Base-by-base conservation (phyloP, 1,140 invertebrate genomes). In the Panulirus ornatus region DNA sequence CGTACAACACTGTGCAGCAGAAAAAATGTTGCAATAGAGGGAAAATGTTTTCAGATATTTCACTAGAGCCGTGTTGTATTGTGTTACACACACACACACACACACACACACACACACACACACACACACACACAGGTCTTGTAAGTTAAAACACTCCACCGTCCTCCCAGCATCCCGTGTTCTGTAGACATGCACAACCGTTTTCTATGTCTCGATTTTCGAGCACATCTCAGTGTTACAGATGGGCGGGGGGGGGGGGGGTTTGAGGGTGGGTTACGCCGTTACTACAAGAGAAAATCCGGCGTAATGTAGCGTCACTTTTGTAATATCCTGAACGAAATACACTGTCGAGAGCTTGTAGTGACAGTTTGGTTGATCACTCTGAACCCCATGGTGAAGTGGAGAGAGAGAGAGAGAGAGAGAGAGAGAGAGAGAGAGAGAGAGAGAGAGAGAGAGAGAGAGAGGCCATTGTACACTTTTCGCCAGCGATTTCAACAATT, bases 21-120 rank as follows among this genome's bases (percentile, higher is more conserved):
- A 6, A 34, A 27, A 34, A 3, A 34, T 22, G 63, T 66, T 5
- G 3, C 3, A 3, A 34, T 22, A 47, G 22, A 3, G 22, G 3
- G 63, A 27, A 34, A 3, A 34, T 66, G 5, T 66, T 6, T 66
- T 5, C 22, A 34, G 3, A 19, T 66, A 66, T 66, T 3, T 66
- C 22, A 34, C 3, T 8, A 3, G 63, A 8, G 22, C 51, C 22
- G 51, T 22, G 22, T 58, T 66, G 22, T 19, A 66, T 19, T 8
- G 2, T 14, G 8, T 14, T 30, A 76, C 38, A 40, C 73, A 76
- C 73, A 76, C 30, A 8, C 30, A 34, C 73, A 76, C 73, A 36
- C 73, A 76, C 73, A 76, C 73, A 76, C 73, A 76, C 73, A 76
- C 73, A 76, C 73, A 76, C 73, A 76, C 73, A 76, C 73, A 76